Percentiles rank a stretch among this genome's conserved stretches.
Conservation (phyloP, 2,113 vertebrate species). For the Apteryx owenii region DNA sequence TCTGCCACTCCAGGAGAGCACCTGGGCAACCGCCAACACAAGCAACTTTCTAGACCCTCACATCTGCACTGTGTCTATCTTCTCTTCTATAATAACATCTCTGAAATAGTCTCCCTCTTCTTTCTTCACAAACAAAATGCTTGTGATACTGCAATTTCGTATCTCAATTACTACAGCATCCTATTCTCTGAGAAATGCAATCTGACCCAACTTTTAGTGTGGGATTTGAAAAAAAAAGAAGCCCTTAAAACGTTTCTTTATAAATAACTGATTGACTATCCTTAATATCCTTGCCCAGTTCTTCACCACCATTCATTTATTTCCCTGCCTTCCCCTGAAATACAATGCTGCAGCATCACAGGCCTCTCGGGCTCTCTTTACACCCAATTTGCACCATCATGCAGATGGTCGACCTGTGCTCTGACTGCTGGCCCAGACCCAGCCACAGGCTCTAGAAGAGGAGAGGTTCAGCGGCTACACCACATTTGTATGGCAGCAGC, state of each 20-base stretch:
- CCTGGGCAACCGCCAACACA: not conserved
- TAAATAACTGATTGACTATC: not conserved
- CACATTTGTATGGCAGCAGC: not conserved
- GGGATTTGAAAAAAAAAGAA: not conserved
- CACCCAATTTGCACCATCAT: not conserved
- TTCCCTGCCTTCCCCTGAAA: not conserved
- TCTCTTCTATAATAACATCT: not conserved
- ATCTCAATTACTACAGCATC: not conserved
- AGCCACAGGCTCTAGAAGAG: accelerated
- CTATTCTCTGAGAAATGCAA: not conserved
- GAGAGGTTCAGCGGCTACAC: not conserved
- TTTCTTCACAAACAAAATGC: not conserved
- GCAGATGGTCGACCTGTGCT: not conserved
- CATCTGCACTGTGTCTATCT: not conserved
- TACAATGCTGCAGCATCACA: not conserved
- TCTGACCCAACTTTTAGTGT: not conserved
- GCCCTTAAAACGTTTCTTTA: not conserved
- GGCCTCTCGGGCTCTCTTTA: not conserved
- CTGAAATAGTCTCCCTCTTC: not conserved
- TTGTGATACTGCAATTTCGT: not conserved
- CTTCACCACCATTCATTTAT: not conserved
- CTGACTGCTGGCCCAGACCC: not conserved
- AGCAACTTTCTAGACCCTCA: not conserved
- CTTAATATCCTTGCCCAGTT: not conserved
- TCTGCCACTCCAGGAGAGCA: not conserved